phyloP scores from a whole-genome alignment of 2,797 vertebrate species.

The Xiphorhynchus erythropygius region DNA sequence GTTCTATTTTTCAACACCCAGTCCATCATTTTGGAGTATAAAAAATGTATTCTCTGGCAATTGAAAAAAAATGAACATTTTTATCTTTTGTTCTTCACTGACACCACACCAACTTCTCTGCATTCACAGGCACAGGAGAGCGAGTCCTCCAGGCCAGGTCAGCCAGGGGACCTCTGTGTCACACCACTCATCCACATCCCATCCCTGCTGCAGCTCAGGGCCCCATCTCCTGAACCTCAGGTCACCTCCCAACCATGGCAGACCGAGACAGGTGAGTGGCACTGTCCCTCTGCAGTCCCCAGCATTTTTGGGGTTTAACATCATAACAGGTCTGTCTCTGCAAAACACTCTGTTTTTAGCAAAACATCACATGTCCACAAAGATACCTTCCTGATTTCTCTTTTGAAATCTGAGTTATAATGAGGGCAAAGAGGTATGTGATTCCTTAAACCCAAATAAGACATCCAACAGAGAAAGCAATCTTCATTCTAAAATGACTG shows the following conservation, averaged over 20 bases:
- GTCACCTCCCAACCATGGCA: not conserved
- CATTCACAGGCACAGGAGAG: not conserved
- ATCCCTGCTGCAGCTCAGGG: not conserved
- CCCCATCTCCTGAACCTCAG: not conserved
- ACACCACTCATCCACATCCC: accelerated
- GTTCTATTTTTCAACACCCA: not conserved
- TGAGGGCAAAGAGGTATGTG: not conserved
- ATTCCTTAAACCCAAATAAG: not conserved
- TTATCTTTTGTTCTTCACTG: not conserved
- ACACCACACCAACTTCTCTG: not conserved
- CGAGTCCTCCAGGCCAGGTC: not conserved
- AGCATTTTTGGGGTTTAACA: not conserved
- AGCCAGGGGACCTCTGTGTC: not conserved
- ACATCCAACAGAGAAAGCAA: not conserved
- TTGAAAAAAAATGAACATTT: not conserved
- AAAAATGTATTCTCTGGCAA: not conserved
- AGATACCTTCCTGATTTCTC: not conserved
- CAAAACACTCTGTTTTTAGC: not conserved
- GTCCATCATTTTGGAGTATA: not conserved
- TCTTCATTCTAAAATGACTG: not conserved
- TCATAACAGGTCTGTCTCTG: not conserved
- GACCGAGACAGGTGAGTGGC: not conserved
- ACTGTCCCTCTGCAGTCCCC: too few species aligned
- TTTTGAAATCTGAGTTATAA: not conserved
- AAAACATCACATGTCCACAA: not conserved